Conservation (phyloP, 2,113 vertebrate genomes). For the Myodes glareolus region DNA sequence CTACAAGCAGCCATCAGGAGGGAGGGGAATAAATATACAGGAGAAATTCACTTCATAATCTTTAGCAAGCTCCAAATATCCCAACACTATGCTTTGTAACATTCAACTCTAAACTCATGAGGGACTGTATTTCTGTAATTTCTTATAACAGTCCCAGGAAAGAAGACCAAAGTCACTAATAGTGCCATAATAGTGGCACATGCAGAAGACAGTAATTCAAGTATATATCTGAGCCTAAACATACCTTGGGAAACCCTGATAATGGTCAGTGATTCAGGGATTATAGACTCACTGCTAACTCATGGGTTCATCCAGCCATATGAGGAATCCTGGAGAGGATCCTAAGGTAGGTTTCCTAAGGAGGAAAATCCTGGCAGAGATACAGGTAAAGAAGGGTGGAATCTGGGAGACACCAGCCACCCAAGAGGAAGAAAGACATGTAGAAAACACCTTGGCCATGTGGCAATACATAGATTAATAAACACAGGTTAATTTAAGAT, state of each 20-base stretch:
- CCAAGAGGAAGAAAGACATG: too few relatives aligned
- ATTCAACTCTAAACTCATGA: neutral
- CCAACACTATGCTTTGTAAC: neutral
- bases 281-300: neutral
- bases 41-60: neutral
- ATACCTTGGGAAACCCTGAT: neutral
- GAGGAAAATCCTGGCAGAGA: too few relatives aligned
- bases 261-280: neutral
- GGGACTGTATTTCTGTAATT: constrained; percentile 18
- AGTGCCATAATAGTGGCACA: neutral
- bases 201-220: constrained; percentile 13
- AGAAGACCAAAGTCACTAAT: constrained; percentile 1
- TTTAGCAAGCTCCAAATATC: neutral
- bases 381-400: too few relatives aligned
- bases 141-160: neutral
- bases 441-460: too few relatives aligned
- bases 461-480: too few relatives aligned
- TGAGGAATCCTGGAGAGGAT: neutral
- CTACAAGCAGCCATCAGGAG: neutral
- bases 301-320: neutral
- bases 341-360: too few relatives aligned
- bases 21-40: neutral
- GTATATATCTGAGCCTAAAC: neutral
- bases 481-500: too few relatives aligned
- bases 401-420: too few relatives aligned